Percentiles rank a stretch among this genome's conserved stretches.
These are phyloP conservation scores for Cuculus canorus DNA, from an alignment of 2,797 vertebrate genomes.

Conservation along the genomic window DNA sequence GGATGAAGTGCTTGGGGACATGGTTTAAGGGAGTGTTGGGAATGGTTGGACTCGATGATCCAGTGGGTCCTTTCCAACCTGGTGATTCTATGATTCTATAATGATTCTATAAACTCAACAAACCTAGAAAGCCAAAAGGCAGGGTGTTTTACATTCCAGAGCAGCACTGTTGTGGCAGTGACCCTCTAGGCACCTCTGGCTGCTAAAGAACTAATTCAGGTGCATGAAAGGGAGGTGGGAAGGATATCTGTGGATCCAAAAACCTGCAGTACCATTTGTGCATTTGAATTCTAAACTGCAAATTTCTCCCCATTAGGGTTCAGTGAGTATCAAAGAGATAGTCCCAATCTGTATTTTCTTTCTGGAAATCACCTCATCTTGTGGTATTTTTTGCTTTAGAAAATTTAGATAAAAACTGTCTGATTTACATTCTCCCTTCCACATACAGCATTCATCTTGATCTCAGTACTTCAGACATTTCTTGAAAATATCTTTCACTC, in stretches of 20 bases:
- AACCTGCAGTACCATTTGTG: neutral
- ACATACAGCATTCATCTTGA: fast-evolving
- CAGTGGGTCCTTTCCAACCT: too few relatives aligned
- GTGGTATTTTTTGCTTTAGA: neutral
- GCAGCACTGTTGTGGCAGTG: fast-evolving
- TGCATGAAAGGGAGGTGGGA: fast-evolving
- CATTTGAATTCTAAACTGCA: neutral
- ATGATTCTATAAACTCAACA: too few relatives aligned
- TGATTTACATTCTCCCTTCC: neutral
- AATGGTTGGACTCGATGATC: too few relatives aligned
- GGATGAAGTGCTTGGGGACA: too few relatives aligned
- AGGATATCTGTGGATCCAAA: neutral
- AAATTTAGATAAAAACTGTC: neutral
- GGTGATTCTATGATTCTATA: too few relatives aligned
- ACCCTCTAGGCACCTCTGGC: neutral
- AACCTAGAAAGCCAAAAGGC: neutral
- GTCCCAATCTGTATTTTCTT: neutral
- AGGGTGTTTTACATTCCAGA: neutral
- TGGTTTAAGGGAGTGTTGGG: too few relatives aligned
- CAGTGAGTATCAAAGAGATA: neutral
- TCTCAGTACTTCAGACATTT: neutral
- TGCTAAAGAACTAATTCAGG: neutral
- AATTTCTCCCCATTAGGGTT: neutral
- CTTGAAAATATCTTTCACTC: neutral
- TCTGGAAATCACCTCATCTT: neutral